Base-by-base conservation (phyloP, 1,140 invertebrate species). In the Metopolophium dirhodum region DNA sequence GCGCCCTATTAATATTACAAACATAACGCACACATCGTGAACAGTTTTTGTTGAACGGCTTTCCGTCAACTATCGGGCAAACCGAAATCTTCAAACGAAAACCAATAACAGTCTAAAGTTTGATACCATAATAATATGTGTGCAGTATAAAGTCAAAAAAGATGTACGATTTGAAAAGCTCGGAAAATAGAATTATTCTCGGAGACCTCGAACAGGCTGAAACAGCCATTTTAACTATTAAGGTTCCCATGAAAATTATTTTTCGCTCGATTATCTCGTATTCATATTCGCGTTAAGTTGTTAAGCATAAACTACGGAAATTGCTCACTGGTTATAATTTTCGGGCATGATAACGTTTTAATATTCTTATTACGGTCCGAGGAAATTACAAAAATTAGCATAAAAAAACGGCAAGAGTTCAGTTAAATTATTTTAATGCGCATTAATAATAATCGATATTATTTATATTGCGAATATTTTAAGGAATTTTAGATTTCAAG, bases 1-100 rank as follows among this genome's bases (percentile, higher is more conserved):
- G 18, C n/a, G 1, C 47, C 87, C 87, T 11, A 49, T 88, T 88
- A 88, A 51, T 88, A 88, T 88, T 88, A 54, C 30, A 88, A 88
- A 88, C 87, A 54, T 54, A 88, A 88, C n/a, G 1, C 49, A 35
- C 49, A 54, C 49, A 88, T 88, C 18, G 18, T 23, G 87, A 51
- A 35, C 45, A 54, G 20, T 88, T 51, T 88, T 85, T 85, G 82
- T 35, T 41, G 22, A n/a, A n/a, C 14, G 61, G 61, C 14, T 35
- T 77, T 77, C 14, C 61, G n/a, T 77, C 37, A 41, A 41, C 82
- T 23, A 41, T 85, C 22, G 23, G 45, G 23, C 23, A 85, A 23
- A 41, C 41, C 22, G 1, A 30, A 85, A 41, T 45, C 8, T 41
- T 26, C 22, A 41, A 85, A 23, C 37, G 37, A 85, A 85, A 45